phyloP scores from a whole-genome alignment of 2,113 vertebrate genomes.

The Chaetops frenatus region DNA sequence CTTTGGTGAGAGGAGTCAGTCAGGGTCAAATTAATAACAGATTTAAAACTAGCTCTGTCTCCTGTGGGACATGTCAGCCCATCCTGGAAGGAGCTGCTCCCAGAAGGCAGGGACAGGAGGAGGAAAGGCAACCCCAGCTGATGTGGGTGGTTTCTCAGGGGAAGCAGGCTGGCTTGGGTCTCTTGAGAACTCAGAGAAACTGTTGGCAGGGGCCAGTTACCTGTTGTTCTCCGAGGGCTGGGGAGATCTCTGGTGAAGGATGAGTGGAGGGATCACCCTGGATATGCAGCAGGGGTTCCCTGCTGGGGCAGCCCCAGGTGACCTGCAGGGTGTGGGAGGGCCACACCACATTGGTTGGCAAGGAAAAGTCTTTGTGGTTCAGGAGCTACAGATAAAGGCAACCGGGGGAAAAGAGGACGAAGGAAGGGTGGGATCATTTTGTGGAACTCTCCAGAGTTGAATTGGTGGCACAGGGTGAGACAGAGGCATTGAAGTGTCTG shows the following conservation, averaged over 20 bases:
- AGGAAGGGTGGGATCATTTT: rapidly evolving
- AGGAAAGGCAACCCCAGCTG: not conserved
- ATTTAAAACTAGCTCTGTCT: not conserved
- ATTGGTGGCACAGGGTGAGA: not conserved
- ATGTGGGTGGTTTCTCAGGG: not conserved
- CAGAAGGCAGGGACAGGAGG: not conserved
- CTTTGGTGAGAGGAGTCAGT: not conserved
- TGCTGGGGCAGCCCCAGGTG: not conserved
- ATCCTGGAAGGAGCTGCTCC: not conserved
- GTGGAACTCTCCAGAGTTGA: not conserved
- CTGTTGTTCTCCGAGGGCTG: not conserved
- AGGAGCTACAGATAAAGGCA: not conserved
- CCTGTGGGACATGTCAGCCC: not conserved
- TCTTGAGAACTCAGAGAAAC: not conserved
- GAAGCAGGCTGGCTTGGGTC: not conserved
- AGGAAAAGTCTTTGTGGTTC: not conserved
- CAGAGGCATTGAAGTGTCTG: not conserved
- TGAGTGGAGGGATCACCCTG: not conserved
- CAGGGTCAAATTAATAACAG: not conserved
- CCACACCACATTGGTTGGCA: rapidly evolving
- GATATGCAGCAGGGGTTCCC: rapidly evolving
- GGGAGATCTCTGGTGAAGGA: too few relatives aligned
- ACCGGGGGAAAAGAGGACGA: rapidly evolving
- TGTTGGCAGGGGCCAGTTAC: not conserved
- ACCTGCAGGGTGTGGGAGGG: too few relatives aligned